Conservation (phyloP, 2,113 vertebrate genomes). For the Sprattus sprattus region DNA sequence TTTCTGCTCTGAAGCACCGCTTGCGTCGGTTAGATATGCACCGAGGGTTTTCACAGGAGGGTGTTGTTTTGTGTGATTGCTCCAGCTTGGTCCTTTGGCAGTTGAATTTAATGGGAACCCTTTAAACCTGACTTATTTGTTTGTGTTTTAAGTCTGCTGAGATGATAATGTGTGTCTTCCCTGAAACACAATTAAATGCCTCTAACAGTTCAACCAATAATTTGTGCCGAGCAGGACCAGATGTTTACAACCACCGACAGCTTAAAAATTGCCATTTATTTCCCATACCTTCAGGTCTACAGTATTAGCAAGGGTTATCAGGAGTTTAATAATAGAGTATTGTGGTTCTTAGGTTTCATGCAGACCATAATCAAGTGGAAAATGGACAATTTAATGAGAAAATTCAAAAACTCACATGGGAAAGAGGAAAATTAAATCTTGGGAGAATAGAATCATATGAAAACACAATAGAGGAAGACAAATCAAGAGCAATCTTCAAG, state of each 20-base stretch:
- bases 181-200: slow-evolving; percentile 24
- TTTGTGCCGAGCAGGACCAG: slow-evolving; percentile 21
- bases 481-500: not conserved
- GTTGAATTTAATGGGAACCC: not conserved
- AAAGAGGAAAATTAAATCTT: slow-evolving; percentile 13
- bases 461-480: not conserved
- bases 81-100: not conserved
- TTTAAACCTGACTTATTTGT: slow-evolving; percentile 16
- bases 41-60: not conserved
- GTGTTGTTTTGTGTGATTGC: not conserved
- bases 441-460: not conserved
- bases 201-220: slow-evolving; percentile 34
- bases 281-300: slow-evolving; percentile 24
- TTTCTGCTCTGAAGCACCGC: slow-evolving; percentile 15
- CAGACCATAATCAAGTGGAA: slow-evolving; percentile 30
- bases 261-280: slow-evolving; percentile 27
- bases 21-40: not conserved
- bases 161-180: slow-evolving; percentile 25
- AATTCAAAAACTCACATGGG: slow-evolving; percentile 25
- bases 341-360: slow-evolving; percentile 22
- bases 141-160: slow-evolving; percentile 7
- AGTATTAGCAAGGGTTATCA: slow-evolving; percentile 23
- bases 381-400: slow-evolving; percentile 7
- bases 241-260: slow-evolving; percentile 30
- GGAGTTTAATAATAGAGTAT: slow-evolving; percentile 21